Base-by-base conservation (phyloP, 2,113 vertebrate genomes). In the Ctenodactylus gundi region DNA sequence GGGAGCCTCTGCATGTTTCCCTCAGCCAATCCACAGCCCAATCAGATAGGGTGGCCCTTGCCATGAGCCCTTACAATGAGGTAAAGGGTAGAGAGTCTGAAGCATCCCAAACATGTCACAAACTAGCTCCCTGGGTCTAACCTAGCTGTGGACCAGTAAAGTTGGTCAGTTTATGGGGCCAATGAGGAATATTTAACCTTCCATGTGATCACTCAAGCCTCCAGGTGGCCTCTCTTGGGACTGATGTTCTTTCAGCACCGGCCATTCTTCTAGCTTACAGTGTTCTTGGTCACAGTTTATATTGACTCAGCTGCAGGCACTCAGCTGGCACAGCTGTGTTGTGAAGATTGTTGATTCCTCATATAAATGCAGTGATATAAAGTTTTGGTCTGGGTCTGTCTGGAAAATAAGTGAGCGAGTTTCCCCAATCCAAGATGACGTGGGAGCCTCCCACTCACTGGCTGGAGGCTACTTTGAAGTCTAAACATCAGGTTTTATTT, bases 301-400 rank as follows among this genome's bases (percentile, higher is more conserved):
- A 88, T 72, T 96, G 94, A 93, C 55, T 95, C 94, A 95, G 94
- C 85, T 96, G 85, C 75, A 93, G 81, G 36, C 82, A 62, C 36
- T 86, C 73, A 83, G 80, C 89, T 93, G 73, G 81, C 86, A 85
- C 89, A 95, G 94, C 78, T 95, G 82, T 81, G 78, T 57, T 64
- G 53, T 86, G 65, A 91, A 91, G 73, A 82, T 0, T n/a, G 62
- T 57, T 96, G 94, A 97, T 90, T 92, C n/a, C 78, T 90, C 65
- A 49, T 73, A 83, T 83, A 96, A 87, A 89, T 76, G 68, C 64
- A 89, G 77, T 86, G 82, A 85, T 57, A 73, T 34, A 80, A 82
- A 90, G 58, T 49, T 94, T 89, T 88, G 57, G 80, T 85, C 80
- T 76, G 64, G 53, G 41, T 88, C 81, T 84, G 34, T 86, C 46